phyloP scores from a whole-genome alignment of 2,888 invertebrate species.

The Drosophila niveifrons region DNA sequence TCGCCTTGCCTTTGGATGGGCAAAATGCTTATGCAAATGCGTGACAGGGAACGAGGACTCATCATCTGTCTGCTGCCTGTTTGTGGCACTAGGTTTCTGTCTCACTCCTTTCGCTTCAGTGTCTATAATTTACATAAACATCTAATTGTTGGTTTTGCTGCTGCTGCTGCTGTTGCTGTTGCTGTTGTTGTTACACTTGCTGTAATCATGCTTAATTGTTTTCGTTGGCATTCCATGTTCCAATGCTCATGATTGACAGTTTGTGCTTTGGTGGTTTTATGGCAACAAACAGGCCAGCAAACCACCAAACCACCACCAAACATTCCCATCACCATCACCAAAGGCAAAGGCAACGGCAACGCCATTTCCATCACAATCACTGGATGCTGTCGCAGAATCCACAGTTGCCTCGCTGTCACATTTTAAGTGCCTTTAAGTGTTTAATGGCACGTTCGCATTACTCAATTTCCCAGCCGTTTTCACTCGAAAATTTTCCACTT shows the following conservation, averaged over 20 bases:
- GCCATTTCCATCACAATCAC: slow-evolving; percentile 18
- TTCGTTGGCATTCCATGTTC: slow-evolving; percentile 74
- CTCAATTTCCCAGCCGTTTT: slow-evolving; percentile 59
- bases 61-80: slow-evolving; percentile 52
- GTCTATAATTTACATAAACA: slow-evolving; percentile 77
- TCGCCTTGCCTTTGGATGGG: background rate
- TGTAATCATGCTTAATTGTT: slow-evolving; percentile 80
- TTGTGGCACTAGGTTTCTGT: slow-evolving; percentile 25
- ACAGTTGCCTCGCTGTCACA: slow-evolving; percentile 14
- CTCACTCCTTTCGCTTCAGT: slow-evolving; percentile 48
- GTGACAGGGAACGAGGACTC: slow-evolving; percentile 29
- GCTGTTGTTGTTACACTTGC: slow-evolving; percentile 55
- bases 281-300: slow-evolving; percentile 52
- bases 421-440: slow-evolving; percentile 73
- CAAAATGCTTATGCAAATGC: slow-evolving; percentile 68
- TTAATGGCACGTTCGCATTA: slow-evolving; percentile 75
- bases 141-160: slow-evolving; percentile 72
- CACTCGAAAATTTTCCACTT: slow-evolving; percentile 7
- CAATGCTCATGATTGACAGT: slow-evolving; percentile 75
- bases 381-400: slow-evolving; percentile 11
- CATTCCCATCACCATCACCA: background rate
- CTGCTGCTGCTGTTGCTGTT: slow-evolving; percentile 17
- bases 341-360: slow-evolving; percentile 8
- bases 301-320: slow-evolving; percentile 47
- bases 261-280: slow-evolving; percentile 75